These are phyloP conservation scores for Agapornis roseicollis DNA, from an alignment of 2,113 vertebrate species.

Conservation along the genomic window DNA sequence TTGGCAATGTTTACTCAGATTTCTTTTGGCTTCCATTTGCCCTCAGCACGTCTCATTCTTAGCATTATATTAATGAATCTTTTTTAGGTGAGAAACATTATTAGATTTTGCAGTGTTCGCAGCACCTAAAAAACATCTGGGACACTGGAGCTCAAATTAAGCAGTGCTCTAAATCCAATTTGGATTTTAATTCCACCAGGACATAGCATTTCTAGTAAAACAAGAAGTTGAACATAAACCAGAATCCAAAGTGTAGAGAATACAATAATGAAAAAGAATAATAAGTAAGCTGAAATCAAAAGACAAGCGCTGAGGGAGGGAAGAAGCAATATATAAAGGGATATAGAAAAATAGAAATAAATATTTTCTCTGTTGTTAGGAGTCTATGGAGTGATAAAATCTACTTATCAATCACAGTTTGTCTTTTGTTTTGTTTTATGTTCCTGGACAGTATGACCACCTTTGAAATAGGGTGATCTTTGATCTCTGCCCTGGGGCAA, in stretches of 20 bases:
- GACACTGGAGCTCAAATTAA: constrained; percentile 37
- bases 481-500: constrained; percentile 22
- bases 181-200: constrained; percentile 59
- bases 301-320: not conserved
- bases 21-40: constrained; percentile 4
- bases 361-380: not conserved
- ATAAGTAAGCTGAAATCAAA: constrained; percentile 50
- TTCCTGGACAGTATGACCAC: constrained; percentile 11
- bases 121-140: constrained; percentile 22
- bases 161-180: constrained; percentile 45
- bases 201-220: constrained; percentile 66
- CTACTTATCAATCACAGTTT: constrained; percentile 8
- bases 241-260: constrained; percentile 37
- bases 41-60: not conserved
- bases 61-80: not conserved
- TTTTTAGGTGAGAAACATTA: constrained; percentile 50
- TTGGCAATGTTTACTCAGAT: not conserved
- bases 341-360: constrained; percentile 1
- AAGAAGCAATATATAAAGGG: not conserved
- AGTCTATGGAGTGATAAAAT: not conserved
- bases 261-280: constrained; percentile 50
- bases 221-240: constrained; percentile 53
- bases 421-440: constrained; percentile 16
- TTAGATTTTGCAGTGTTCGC: constrained; percentile 43
- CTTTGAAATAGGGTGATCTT: constrained; percentile 39